phyloP scores from a whole-genome alignment of 2,888 invertebrate genomes.

The Dendrolimus houi region DNA sequence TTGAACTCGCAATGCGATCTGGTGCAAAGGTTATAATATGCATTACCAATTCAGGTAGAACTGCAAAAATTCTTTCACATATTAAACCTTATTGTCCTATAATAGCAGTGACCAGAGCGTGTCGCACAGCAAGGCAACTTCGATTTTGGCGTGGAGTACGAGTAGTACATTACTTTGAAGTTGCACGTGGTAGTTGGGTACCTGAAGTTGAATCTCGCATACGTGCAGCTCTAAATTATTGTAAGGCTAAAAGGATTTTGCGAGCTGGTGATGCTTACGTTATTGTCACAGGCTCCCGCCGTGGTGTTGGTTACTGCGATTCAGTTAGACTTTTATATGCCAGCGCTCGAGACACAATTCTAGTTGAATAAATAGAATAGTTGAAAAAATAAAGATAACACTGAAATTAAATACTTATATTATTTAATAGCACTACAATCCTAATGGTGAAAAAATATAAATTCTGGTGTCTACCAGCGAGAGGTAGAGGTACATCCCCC shows the following conservation, averaged over 20 bases:
- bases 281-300: slow-evolving; percentile 50
- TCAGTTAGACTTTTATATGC: slow-evolving; percentile 55
- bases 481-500: too few species aligned
- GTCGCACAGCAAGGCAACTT: slow-evolving; percentile 79
- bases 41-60: slow-evolving; percentile 83
- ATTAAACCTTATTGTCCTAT: slow-evolving; percentile 85
- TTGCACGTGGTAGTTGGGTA: slow-evolving; percentile 40
- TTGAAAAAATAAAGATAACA: neutral
- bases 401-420: too few species aligned
- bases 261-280: slow-evolving; percentile 61
- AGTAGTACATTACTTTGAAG: slow-evolving; percentile 70
- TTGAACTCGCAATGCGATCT: slow-evolving; percentile 54
- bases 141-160: slow-evolving; percentile 70
- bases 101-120: slow-evolving; percentile 82
- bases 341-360: slow-evolving; percentile 46
- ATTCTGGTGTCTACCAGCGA: too few species aligned
- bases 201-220: slow-evolving; percentile 53
- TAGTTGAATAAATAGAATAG: slow-evolving; percentile 8
- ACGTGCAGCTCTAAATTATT: slow-evolving; percentile 56
- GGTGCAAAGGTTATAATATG: slow-evolving; percentile 79
- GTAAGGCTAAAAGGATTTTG: slow-evolving; percentile 57
- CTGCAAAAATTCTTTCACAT: slow-evolving; percentile 82
- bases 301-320: slow-evolving; percentile 62
- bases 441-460: too few species aligned
- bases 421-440: too few species aligned